These are phyloP conservation scores for Steatocranus sp. DNA, from an alignment of 2,797 vertebrate species.

Conservation along the genomic window DNA sequence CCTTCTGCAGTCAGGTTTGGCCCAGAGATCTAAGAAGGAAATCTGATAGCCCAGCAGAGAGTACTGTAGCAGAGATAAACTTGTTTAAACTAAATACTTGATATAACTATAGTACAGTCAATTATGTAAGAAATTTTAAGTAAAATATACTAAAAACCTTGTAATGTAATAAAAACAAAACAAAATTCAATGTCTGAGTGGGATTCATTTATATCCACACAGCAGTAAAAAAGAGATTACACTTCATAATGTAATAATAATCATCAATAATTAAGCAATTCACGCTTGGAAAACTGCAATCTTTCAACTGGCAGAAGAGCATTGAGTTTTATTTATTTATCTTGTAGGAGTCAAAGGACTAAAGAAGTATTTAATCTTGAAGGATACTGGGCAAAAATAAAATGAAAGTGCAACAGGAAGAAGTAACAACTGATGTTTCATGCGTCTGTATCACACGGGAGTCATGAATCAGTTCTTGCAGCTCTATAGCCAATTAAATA, in stretches of 20 bases:
- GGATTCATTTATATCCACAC: not conserved
- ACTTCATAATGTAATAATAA: not conserved
- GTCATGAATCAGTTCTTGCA: not conserved
- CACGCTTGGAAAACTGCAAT: not conserved
- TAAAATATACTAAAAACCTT: not conserved
- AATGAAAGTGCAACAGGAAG: not conserved
- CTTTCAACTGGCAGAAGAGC: not conserved
- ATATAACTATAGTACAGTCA: not conserved
- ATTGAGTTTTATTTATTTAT: not conserved
- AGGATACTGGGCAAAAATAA: not conserved
- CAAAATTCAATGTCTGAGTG: not conserved
- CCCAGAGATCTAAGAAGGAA: conserved; percentile 33
- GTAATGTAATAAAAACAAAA: not conserved
- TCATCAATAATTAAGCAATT: not conserved
- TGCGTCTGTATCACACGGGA: not conserved
- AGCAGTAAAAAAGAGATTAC: not conserved
- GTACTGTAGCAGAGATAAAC: conserved; percentile 38
- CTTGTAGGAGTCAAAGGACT: not conserved
- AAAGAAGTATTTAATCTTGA: not conserved
- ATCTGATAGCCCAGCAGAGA: conserved; percentile 7
- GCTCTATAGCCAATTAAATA: not conserved
- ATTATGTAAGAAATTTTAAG: not conserved
- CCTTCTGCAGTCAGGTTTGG: conserved; percentile 31
- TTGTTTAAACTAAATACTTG: not conserved
- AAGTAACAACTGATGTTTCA: not conserved